Evolutionary conservation across 2,113 vertebrate genomes (phyloP), one percentile per base, ranked within the genome.

Genomic region (Epinephelus lanceolatus): DNA sequence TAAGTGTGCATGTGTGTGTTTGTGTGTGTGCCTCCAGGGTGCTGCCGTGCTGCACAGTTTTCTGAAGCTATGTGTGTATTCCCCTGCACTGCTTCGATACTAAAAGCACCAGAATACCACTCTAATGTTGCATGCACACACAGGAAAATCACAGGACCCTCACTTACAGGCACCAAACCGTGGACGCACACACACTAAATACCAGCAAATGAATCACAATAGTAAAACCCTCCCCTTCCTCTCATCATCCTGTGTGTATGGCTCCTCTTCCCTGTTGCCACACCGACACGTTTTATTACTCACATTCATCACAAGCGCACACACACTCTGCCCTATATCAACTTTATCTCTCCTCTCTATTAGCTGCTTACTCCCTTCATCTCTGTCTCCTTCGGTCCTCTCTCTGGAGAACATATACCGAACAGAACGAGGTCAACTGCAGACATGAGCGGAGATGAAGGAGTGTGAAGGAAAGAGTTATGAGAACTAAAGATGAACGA

Each of bases 341-440:
- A 89, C 85, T 90, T 91, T 88, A 92, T 92, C 73, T 88, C 88
- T 89, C 81, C 76, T 89, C 84, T 86, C 80, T 88, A 80, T 91
- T 92, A 89, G 84, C 86, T 65, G 67, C 80, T 81, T 61, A 71
- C 80, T 89, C 71, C 88, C 86, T 91, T 91, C 76, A 75, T 91
- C 88, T 80, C 60, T 82, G 88, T 89, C 89, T 93, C 78, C 75
- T 90, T 89, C 81, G 49, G 85, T 89, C 65, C 47, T n/a, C 76
- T 71, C 85, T 71, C 42, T 75, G 62, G 45, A 77, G 87, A 91
- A 56, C 65, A 78, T 37, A 74, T 37, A 74, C 42, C 21, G 80
- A 87, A 17, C 72, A 93, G 84, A 92, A 91, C 40, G 67, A 93
- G 92, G 91, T 92, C 88, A 89, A 57, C 57, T 33, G 47, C 86